These are phyloP conservation scores for Hypomesus transpacificus DNA, from an alignment of 2,113 vertebrate species.

Conservation along the genomic window DNA sequence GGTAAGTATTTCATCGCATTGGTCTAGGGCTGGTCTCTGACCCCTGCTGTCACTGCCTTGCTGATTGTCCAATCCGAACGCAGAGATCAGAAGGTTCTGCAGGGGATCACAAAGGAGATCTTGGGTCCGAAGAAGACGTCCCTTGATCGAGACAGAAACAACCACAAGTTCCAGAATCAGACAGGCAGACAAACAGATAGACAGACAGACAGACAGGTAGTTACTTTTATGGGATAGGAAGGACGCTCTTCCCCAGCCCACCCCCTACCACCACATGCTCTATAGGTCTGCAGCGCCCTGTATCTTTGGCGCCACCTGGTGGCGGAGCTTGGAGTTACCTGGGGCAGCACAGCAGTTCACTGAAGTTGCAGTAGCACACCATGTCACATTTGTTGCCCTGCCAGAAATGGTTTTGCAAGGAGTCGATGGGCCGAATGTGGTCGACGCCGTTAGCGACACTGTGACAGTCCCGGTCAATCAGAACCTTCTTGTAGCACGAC, in stretches of 20 bases:
- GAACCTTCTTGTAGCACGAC: conserved; percentile 72
- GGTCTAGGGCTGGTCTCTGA: too few species aligned
- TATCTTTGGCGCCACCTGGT: conserved; percentile 17
- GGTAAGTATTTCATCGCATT: too few species aligned
- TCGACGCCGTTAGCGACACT: conserved; percentile 51
- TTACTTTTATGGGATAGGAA: too few species aligned
- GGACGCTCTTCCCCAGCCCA: too few species aligned
- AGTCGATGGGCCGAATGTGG: conserved; percentile 56
- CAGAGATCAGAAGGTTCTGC: conserved; percentile 53
- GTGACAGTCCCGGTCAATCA: conserved; percentile 67
- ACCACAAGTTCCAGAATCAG: conserved; percentile 1
- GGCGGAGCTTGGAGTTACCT: conserved; percentile 62
- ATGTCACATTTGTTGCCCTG: conserved; percentile 72
- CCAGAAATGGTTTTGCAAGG: conserved; percentile 74
- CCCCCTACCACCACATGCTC: too few species aligned
- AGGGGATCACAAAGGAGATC: conserved; percentile 81
- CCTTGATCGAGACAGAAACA: conserved; percentile 66
- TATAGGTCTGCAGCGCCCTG: neutral
- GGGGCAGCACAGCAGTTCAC: conserved; percentile 79
- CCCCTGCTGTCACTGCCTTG: neutral
- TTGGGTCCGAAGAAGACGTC: conserved; percentile 79
- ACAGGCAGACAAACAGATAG: neutral
- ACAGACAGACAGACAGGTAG: neutral
- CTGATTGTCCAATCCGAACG: neutral
- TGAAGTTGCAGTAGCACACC: conserved; percentile 78